Base-by-base conservation (phyloP, 2,113 vertebrate species). In the Austrofundulus limnaeus region DNA sequence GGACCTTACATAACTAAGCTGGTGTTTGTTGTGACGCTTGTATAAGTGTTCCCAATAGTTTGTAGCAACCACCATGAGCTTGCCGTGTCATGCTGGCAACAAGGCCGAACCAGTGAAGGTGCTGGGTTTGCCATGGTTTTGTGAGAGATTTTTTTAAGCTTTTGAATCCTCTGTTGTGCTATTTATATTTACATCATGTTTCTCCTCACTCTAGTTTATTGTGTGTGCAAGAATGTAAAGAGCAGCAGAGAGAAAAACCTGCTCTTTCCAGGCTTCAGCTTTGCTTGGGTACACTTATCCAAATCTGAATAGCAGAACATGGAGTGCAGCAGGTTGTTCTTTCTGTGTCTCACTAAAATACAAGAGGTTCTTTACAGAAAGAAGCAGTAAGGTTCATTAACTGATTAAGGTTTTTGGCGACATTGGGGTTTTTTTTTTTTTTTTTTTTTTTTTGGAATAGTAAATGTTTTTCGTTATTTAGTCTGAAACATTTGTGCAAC, bases 1-100 rank as follows among this genome's bases (percentile, higher is more conserved):
- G 77, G 71, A 71, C 70, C 73, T 90, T 87, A 80, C 82, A 65
- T 88, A 87, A 90, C 71, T 72, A 64, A 62, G 74, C 69, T 74
- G 70, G 60, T 79, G 69, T 62, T 62, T 79, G 78, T 77, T 72
- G 66, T 61, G 78, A 70, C 66, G 74, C 84, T 86, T 85, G 82
- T 84, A 63, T 85, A 81, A 86, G 76, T 63, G 64, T 75, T 82
- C 70, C 67, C 57, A 75, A 52, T 61, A 56, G 58, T 49, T 54
- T 31, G 63, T 46, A 58, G 64, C 67, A 55, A 53, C 66, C 42
- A 56, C 43, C 66, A 52, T 45, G 58, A 62, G 42, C 69, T 50
- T 4, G 3, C 25, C 7, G 7, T 61, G 47, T 61, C 55, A 37
- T 45, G 42, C 62, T 24, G 17, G 56, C 64, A 62, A 21, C 16